Evolutionary conservation across 2,888 invertebrate species (phyloP), one percentile per base, ranked within the genome.

Genomic region (Catocala nupta): DNA sequence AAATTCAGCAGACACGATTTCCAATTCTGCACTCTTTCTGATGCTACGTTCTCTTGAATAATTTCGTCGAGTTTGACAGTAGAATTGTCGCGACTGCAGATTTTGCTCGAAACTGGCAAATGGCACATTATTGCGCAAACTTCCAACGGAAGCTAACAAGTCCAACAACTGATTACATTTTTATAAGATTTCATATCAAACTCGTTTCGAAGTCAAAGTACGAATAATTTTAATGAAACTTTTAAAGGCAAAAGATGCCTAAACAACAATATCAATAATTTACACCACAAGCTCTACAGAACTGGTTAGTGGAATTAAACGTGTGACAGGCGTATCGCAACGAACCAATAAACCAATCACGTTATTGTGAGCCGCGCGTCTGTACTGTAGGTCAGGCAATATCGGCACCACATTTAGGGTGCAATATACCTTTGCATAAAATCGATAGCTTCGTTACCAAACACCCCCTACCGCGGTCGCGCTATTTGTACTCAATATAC

Each of bases 401-500:
- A 75, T 66, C 59, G 63, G 49, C 51, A 55, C 64, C 59, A 59
- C 36, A 56, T 65, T 68, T 66, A 62, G 66, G 70, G 76, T 78
- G 78, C 78, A 78, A 68, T 59, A 68, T 43, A 69, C 61, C 62
- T 73, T 76, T 71, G 77, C 70, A 73, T 73, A 68, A 75, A 80
- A 78, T 79, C 81, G 53, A 80, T 80, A 71, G 42, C 57, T 56
- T 63, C 47, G 70, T 65, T 68, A 69, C 61, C 63, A 56, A 67
- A 68, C 69, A 68, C 70, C 59, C 60, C 36, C 51, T 36, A 34
- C 50, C 51, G 51, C 58, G 65, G 59, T 71, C 59, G 75, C 69
- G 76, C 70, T 67, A 62, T 73, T 55, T 50, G 53, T 43, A 11
- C 63, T n/a, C 56, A 56, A 55, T 54, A 58, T 48, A 51, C 39